These are phyloP conservation scores for Teinopalpus imperialis DNA, from an alignment of 2,888 invertebrate genomes.

Conservation along the genomic window DNA sequence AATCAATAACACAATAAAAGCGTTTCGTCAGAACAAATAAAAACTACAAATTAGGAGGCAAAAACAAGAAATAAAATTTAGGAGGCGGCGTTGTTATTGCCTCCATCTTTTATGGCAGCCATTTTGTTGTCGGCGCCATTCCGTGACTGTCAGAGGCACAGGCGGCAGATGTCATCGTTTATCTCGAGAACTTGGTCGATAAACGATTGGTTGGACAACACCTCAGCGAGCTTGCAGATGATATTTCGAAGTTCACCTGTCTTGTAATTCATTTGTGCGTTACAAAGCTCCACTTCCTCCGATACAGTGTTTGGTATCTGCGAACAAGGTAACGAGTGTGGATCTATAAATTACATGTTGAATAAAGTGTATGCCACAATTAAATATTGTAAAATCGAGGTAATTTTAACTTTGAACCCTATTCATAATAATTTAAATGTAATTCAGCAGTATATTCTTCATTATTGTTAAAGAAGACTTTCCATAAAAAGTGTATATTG, in stretches of 20 bases:
- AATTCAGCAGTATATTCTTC: no score
- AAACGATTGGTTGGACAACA: constrained; percentile 87
- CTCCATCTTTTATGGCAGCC: constrained; percentile 37
- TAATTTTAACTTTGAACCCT: no score
- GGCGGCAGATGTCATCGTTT: constrained; percentile 89
- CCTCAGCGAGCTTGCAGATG: constrained; percentile 84
- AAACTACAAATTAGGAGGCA: constrained; percentile 39
- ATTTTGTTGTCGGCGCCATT: constrained; percentile 41
- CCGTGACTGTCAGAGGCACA: constrained; percentile 81
- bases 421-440: no score
- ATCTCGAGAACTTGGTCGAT: constrained; percentile 89
- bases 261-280: constrained; percentile 87
- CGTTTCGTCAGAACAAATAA: constrained; percentile 27
- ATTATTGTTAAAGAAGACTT: no score
- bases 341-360: no score
- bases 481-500: no score
- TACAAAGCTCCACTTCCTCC: constrained; percentile 85
- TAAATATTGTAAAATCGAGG: no score
- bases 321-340: constrained; percentile 14
- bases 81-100: constrained; percentile 16
- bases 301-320: constrained; percentile 84
- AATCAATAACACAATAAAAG: constrained; percentile 26
- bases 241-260: constrained; percentile 83
- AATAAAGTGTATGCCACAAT: no score
- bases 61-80: constrained; percentile 28